phyloP scores from a whole-genome alignment of 2,888 invertebrate species.

The Leucania comma region DNA sequence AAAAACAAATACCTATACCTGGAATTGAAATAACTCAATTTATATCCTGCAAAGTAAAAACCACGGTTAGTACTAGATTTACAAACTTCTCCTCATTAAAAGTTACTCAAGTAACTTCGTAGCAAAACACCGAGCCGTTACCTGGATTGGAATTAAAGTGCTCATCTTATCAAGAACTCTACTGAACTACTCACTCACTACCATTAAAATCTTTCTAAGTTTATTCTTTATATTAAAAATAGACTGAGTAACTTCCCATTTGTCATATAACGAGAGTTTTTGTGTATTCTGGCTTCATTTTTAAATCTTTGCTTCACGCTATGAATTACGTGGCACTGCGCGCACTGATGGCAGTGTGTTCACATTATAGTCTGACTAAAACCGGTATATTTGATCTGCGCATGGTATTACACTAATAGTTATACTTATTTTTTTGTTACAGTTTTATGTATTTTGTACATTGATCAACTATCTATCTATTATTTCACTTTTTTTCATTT shows the following conservation, averaged over 20 bases:
- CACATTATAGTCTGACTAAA: too few relatives aligned
- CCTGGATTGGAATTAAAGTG: conserved; percentile 22
- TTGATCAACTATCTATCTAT: too few relatives aligned
- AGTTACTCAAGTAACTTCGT: conserved; percentile 24
- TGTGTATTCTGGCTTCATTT: neutral
- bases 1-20: neutral
- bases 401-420: too few relatives aligned
- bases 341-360: too few relatives aligned
- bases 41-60: conserved; percentile 10
- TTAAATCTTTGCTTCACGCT: too few relatives aligned
- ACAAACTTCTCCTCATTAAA: conserved; percentile 39
- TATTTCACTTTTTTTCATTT: too few relatives aligned
- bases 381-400: too few relatives aligned
- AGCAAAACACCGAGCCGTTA: conserved; percentile 20
- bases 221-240: neutral
- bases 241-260: neutral
- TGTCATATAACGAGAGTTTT: neutral
- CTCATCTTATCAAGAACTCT: conserved; percentile 15
- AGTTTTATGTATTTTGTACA: too few relatives aligned
- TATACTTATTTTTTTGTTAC: too few relatives aligned
- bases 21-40: conserved; percentile 14
- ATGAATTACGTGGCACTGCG: too few relatives aligned
- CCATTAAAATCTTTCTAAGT: conserved; percentile 7
- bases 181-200: too few relatives aligned
- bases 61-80: neutral